Evolutionary conservation across 1,140 invertebrate species (phyloP), one percentile per base, ranked within the genome.

Genomic region (Caenorhabditis tropicalis): DNA sequence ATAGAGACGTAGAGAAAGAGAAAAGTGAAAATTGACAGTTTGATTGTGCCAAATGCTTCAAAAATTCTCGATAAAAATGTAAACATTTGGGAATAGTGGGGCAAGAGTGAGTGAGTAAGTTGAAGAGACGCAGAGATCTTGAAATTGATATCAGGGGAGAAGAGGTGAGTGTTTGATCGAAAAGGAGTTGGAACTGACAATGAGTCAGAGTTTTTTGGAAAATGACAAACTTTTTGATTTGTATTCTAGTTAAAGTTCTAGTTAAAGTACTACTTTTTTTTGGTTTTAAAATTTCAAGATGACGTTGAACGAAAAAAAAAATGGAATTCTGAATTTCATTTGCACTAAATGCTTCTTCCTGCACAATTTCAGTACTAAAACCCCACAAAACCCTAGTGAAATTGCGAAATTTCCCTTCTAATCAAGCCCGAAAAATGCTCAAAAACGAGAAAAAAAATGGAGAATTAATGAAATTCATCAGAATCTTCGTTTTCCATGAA

Each of bases 161-260:
- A 29, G n/a, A n/a, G 21, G 43, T 27, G 65, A 74, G 65, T 74
- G 65, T 74, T 74, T 74, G 65, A 74, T 74, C 65, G 36, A n/a
- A 29, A 60, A 16, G 43, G 29, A 6, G 58, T 9, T 51, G 53
- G n/a, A 51, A 19, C 15, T 15, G 48, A 5, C 15, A 9, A n/a
- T 56, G 53, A 56, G 53, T 56, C 53, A 56, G 53, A 27, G 21
- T 4, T 27, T n/a, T 21, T 0, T 9, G 2, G 53, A 27, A 29
- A 27, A 27, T 56, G 24, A 27, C 21, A 15, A 9, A 27, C 10
- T 56, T 9, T 24, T 3, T 0, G 24, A 51, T 12, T 43, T 43
- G 39, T n/a, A n/a, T n/a, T n/a, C n/a, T n/a, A n/a, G n/a, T n/a
- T n/a, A n/a, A n/a, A n/a, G n/a, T n/a, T n/a, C n/a, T n/a, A n/a